phyloP scores from a whole-genome alignment of 2,113 vertebrate species.

The Chionis minor region DNA sequence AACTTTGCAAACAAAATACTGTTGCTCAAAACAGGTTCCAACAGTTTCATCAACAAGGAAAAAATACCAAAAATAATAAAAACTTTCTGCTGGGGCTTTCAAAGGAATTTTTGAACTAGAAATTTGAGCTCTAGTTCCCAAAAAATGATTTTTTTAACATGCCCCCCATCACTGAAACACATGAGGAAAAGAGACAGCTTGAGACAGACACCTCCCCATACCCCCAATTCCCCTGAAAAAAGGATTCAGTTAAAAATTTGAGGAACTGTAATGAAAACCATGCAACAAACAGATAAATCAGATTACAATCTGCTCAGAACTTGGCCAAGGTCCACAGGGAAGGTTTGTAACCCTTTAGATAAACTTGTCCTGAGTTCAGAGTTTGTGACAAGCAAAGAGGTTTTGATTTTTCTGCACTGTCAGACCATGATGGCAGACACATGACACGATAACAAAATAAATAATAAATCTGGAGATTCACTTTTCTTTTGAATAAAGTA shows the following conservation, averaged over 20 bases:
- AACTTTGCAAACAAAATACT: background rate
- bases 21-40: background rate
- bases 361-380: background rate
- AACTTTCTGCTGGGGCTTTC: background rate
- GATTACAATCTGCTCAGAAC: background rate
- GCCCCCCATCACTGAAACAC: background rate
- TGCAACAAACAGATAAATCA: conserved; percentile 5
- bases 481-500: background rate
- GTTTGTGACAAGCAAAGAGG: background rate
- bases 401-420: background rate
- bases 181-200: background rate
- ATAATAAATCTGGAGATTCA: background rate
- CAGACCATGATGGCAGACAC: background rate
- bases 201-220: background rate
- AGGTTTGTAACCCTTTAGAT: background rate
- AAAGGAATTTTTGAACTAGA: background rate
- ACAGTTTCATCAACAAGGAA: background rate
- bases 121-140: background rate
- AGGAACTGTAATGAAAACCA: conserved; percentile 21
- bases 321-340: background rate
- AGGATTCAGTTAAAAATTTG: background rate
- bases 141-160: background rate
- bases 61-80: background rate
- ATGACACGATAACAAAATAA: background rate
- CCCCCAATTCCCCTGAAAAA: background rate